These are phyloP conservation scores for Perdita meconis DNA, from an alignment of 2,888 invertebrate species.

Conservation along the genomic window DNA sequence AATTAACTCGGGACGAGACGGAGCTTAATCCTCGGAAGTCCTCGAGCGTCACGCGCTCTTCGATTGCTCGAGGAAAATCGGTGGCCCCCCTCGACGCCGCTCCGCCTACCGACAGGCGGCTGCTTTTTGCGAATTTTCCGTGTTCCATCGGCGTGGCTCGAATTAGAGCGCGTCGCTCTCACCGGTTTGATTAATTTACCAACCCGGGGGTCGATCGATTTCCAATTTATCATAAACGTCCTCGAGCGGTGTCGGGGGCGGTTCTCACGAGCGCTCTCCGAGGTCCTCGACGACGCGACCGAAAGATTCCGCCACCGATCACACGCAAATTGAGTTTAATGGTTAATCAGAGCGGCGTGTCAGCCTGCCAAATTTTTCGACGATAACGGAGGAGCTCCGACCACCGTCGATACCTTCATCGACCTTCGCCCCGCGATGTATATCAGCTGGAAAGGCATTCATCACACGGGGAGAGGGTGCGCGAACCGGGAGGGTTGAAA, in stretches of 20 bases:
- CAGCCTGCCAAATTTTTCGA: slow-evolving; percentile 60
- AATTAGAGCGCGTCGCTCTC: slow-evolving; percentile 42
- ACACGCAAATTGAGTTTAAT: slow-evolving; percentile 67
- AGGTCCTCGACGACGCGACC: slow-evolving; percentile 32
- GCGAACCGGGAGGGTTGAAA: slow-evolving; percentile 61
- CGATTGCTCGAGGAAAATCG: slow-evolving; percentile 36
- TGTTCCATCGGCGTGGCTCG: slow-evolving; percentile 32
- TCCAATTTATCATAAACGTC: slow-evolving; percentile 65
- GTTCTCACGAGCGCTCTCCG: slow-evolving; percentile 19
- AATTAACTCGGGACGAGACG: slow-evolving; percentile 57
- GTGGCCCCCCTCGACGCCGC: not conserved
- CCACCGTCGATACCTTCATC: slow-evolving; percentile 48
- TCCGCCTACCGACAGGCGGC: not conserved
- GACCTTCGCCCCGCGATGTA: slow-evolving; percentile 47
- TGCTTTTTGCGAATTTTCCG: slow-evolving; percentile 51
- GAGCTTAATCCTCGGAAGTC: slow-evolving; percentile 63
- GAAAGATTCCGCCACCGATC: slow-evolving; percentile 34
- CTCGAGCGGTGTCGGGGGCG: not conserved
- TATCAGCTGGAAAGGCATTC: slow-evolving; percentile 62
- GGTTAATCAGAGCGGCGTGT: slow-evolving; percentile 60
- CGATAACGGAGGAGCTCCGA: slow-evolving; percentile 55
- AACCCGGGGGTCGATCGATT: slow-evolving; percentile 64
- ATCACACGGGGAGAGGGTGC: slow-evolving; percentile 61
- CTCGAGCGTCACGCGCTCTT: slow-evolving; percentile 60
- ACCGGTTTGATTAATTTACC: slow-evolving; percentile 67